Conservation (phyloP, 2,888 invertebrate species). For the Allophyes oxyacanthae region DNA sequence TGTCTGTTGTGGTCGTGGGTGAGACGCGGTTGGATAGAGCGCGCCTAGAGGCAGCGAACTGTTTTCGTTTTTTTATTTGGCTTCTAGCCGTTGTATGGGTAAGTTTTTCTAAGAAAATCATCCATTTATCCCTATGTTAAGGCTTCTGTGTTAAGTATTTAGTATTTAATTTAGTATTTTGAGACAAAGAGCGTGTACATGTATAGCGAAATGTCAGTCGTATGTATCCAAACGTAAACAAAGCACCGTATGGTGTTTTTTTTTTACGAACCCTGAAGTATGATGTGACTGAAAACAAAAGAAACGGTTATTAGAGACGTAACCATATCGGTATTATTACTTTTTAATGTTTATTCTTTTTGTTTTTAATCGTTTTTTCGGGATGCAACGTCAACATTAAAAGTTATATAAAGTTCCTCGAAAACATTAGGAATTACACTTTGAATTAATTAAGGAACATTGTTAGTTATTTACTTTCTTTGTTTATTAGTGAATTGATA, state of each 20-base stretch:
- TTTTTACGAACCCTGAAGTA: constrained; percentile 16
- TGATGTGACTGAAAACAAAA: constrained; percentile 2
- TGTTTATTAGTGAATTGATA: neutral
- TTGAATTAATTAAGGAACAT: neutral
- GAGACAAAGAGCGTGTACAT: constrained; percentile 49
- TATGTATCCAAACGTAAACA: constrained; percentile 54
- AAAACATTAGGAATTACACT: no score
- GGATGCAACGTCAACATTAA: constrained; percentile 2
- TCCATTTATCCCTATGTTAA: constrained; percentile 12
- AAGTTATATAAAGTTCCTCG: no score
- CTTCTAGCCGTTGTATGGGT: constrained; percentile 90
- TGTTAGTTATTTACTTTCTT: neutral
- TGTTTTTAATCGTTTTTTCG: neutral
- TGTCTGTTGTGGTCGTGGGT: constrained; percentile 74
- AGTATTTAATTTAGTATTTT: constrained; percentile 7
- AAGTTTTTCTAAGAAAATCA: constrained; percentile 66
- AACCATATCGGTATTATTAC: neutral
- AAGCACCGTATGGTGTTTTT: constrained; percentile 37
- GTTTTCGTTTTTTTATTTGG: constrained; percentile 89
- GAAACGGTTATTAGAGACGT: neutral
- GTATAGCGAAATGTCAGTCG: constrained; percentile 35
- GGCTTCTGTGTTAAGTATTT: constrained; percentile 17
- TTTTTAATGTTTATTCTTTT: neutral
- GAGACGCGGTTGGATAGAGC: constrained; percentile 77
- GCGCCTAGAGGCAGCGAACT: constrained; percentile 78